Evolutionary conservation across 2,797 vertebrate genomes (phyloP).

Genomic region (Carcharodon carcharias): DNA sequence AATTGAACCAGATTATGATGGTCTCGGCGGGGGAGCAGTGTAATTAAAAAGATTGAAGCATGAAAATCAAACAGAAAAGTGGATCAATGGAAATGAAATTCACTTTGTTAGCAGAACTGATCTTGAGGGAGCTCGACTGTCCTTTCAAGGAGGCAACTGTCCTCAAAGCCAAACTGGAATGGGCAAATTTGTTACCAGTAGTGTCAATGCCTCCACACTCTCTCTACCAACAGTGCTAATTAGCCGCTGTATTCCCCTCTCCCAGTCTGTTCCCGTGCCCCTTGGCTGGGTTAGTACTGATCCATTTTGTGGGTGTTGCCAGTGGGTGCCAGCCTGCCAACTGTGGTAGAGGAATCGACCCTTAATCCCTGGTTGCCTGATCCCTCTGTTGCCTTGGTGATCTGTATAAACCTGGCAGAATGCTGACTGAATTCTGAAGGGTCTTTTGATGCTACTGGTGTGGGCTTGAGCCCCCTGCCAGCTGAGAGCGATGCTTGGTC

Average conservation of each 20-base stretch:
- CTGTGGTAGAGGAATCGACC: neutral
- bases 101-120: neutral
- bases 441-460: too few relatives aligned
- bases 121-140: neutral
- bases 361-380: neutral
- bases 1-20: neutral
- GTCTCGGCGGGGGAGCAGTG: neutral
- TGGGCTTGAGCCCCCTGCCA: neutral
- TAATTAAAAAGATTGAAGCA: neutral
- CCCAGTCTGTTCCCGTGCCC: neutral
- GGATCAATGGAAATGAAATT: neutral
- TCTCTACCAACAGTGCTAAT: neutral
- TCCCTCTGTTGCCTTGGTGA: neutral
- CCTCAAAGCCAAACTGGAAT: neutral
- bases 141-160: neutral
- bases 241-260: neutral
- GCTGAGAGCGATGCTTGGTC: neutral
- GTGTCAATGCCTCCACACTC: neutral
- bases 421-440: too few relatives aligned
- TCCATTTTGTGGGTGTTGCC: neutral
- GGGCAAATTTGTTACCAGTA: neutral
- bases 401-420: too few relatives aligned
- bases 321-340: neutral
- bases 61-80: neutral
- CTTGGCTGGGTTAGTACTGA: neutral